Evolutionary conservation across 2,113 vertebrate genomes (phyloP), one percentile per base, ranked within the genome.

Genomic region (Micromys minutus): DNA sequence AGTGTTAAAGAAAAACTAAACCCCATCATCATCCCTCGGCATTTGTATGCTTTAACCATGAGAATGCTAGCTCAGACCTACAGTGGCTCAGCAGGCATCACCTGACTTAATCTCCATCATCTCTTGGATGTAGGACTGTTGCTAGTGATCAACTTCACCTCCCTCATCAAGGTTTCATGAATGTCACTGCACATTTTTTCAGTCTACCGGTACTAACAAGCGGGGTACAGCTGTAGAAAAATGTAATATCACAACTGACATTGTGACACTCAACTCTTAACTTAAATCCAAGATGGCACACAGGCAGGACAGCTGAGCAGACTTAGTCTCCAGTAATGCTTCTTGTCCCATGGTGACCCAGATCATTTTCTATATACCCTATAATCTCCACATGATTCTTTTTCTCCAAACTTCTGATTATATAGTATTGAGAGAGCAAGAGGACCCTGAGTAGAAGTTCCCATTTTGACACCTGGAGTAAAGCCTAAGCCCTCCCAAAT

Each of bases 301-400:
- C 10, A 29, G 26, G 29, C 42, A 57, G 10, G 24, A 39, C 80
- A 47, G 15, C 10, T 6, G 61, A 77, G 12, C 9, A 50, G 69
- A 67, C 36, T 19, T 50, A 31, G 3, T 63, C 8, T 8, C 3
- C n/a, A n/a, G 45, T 31, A 17, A 24, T 61, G 69, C 63, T 72
- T 65, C 52, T 31, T 42, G 19, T 12, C 55, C 45, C 29, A 21
- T 72, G 45, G 17, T 22, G 50, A 50, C 5, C 0, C 34, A 17
- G 19, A 4, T 22, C 8, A 47, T 15, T 34, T 29, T 84, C 4
- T 42, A 71, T 36, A 55, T n/a, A 55, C 8, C 7, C 3, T 21
- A 0, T 31, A 0, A 26, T 34, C 3, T 69, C 7, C 1, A 5
- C 9, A n/a, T 12, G 31, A 0, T 55, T 61, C n/a, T n/a, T 11